phyloP scores from a whole-genome alignment of 2,797 vertebrate genomes.

The Xiphophorus birchmanni region DNA sequence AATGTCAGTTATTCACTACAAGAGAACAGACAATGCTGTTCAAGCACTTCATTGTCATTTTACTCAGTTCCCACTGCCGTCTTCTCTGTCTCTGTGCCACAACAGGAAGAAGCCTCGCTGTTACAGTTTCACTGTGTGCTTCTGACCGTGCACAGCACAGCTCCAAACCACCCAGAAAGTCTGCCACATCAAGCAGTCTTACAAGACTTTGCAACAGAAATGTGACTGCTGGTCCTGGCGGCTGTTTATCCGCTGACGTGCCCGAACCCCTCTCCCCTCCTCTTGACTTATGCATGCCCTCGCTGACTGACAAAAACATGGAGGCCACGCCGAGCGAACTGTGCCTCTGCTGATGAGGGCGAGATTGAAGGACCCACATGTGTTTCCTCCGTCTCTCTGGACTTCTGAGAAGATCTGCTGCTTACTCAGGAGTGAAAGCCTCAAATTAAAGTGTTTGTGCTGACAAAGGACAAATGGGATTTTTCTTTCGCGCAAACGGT shows the following conservation, averaged over 20 bases:
- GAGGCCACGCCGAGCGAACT: constrained; percentile 73
- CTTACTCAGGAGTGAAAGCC: constrained; percentile 97
- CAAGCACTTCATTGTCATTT: background rate
- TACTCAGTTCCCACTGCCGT: background rate
- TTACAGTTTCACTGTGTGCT: background rate
- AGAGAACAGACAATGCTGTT: background rate
- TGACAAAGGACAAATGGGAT: constrained; percentile 96
- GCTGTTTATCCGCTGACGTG: constrained; percentile 61
- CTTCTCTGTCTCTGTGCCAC: no score
- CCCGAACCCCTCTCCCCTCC: constrained; percentile 55
- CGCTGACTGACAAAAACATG: constrained; percentile 72
- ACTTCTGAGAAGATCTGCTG: constrained; percentile 85
- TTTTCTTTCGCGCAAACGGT: constrained; percentile 87
- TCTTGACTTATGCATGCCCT: constrained; percentile 72
- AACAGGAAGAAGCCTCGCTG: background rate
- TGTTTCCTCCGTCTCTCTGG: constrained; percentile 81
- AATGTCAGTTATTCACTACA: background rate
- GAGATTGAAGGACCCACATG: constrained; percentile 77
- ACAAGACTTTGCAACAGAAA: constrained; percentile 22
- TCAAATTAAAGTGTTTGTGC: constrained; percentile 98
- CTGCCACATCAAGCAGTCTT: constrained; percentile 31
- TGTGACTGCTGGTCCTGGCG: constrained; percentile 28
- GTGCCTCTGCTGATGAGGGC: constrained; percentile 79
- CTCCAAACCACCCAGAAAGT: constrained; percentile 16
- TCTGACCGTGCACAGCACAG: constrained; percentile 1